These are phyloP conservation scores for Dasysyrphus albostriatus DNA, from an alignment of 2,888 invertebrate species.

Conservation along the genomic window DNA sequence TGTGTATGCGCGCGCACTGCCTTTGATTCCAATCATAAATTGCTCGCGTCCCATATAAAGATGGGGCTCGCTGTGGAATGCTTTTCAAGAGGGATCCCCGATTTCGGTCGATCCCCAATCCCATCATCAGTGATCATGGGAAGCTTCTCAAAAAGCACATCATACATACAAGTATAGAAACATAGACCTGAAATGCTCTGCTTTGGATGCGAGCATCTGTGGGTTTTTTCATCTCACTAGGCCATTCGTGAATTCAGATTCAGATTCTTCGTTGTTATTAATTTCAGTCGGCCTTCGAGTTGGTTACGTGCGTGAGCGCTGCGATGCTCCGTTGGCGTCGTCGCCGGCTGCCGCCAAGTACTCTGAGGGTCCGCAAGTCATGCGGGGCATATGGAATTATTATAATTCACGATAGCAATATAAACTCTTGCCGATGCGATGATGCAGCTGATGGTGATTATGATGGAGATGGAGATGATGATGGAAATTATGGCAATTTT, in stretches of 20 bases:
- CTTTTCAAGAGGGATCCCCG: conserved; percentile 10
- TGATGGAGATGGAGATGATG: conserved; percentile 75
- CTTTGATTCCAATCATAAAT: conserved; percentile 76
- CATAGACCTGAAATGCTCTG: conserved; percentile 42
- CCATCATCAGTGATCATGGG: conserved; percentile 56
- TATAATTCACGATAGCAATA: conserved; percentile 75
- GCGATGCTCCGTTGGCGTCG: conserved; percentile 17
- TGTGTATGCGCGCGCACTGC: conserved; percentile 68
- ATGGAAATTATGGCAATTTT: conserved; percentile 76
- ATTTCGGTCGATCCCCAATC: conserved; percentile 35
- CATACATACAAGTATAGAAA: not conserved
- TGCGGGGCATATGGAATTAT: conserved; percentile 74
- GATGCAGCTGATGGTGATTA: conserved; percentile 76
- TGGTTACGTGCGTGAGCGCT: conserved; percentile 56
- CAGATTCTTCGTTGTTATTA: conserved; percentile 70
- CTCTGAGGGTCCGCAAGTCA: conserved; percentile 61
- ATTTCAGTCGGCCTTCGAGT: conserved; percentile 72
- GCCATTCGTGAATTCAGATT: conserved; percentile 57
- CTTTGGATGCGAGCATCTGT: conserved; percentile 63
- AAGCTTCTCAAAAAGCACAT: conserved; percentile 22
- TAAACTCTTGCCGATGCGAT: conserved; percentile 74
- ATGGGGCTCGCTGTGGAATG: conserved; percentile 40
- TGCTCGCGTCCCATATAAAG: conserved; percentile 66
- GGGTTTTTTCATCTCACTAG: conserved; percentile 57
- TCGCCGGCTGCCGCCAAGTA: not conserved